phyloP scores from a whole-genome alignment of 2,888 invertebrate genomes.

The Tricholauxania praeusta region DNA sequence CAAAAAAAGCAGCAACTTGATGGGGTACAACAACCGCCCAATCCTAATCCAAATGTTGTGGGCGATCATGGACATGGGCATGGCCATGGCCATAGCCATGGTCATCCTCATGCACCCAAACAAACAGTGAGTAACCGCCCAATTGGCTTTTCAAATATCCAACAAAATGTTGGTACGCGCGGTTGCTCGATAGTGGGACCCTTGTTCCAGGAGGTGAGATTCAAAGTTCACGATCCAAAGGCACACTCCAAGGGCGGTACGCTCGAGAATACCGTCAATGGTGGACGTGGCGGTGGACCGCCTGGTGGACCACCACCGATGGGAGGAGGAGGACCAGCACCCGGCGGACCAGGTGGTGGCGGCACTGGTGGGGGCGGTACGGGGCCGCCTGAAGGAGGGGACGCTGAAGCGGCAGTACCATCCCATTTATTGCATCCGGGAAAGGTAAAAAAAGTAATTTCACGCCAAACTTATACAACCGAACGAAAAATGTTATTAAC shows the following conservation, averaged over 20 bases:
- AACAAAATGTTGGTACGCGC: constrained; percentile 69
- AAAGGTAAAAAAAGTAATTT: constrained; percentile 73
- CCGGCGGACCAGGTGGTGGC: constrained; percentile 67
- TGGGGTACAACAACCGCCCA: constrained; percentile 81
- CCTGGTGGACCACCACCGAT: constrained; percentile 71
- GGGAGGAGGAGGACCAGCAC: constrained; percentile 63
- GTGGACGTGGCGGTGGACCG: constrained; percentile 76
- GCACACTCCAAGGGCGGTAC: constrained; percentile 93
- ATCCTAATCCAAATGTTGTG: constrained; percentile 76
- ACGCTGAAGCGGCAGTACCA: constrained; percentile 68
- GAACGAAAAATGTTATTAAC: constrained; percentile 41
- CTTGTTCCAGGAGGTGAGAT: constrained; percentile 91
- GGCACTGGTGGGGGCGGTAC: constrained; percentile 60
- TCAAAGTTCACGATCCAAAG: constrained; percentile 94
- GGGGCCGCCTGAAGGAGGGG: constrained; percentile 69
- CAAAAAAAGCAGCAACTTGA: constrained; percentile 90
- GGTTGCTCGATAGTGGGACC: constrained; percentile 75
- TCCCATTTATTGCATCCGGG: constrained; percentile 88
- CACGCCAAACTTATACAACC: constrained; percentile 48
- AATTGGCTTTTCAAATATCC: constrained; percentile 70
- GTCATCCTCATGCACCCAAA: constrained; percentile 69
- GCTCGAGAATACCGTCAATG: constrained; percentile 91
- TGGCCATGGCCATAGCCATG: constrained; percentile 70
- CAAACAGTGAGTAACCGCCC: constrained; percentile 70
- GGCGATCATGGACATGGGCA: constrained; percentile 69